Evolutionary conservation across 2,888 invertebrate genomes (phyloP), one percentile per base, ranked within the genome.

Genomic region (Drosophila atroscutellata): DNA sequence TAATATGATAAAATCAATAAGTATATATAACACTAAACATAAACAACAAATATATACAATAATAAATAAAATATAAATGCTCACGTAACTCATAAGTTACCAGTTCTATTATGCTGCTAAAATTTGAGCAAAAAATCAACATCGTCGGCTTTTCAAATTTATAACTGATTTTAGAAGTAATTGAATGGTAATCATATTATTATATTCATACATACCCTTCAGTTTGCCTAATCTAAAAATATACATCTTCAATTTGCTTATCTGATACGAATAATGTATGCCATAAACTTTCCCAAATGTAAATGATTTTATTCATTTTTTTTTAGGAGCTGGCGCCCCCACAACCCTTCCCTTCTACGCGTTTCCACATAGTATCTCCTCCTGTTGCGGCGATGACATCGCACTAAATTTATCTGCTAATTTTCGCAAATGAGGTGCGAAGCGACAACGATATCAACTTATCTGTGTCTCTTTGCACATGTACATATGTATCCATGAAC

Each of bases 361-460:
- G 30, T 24, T 2, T 2, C 20, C 37, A 13, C 30, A n/a, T 26
- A 9, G 24, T 20, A 7, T 18, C 24, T 13, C 30, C 20, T 32
- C 13, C 39, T 54, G 26, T 49, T 42, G 11, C 11, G 39, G n/a
- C 37, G 58, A 77, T 77, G 77, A 70, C 74, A 64, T 55, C 36
- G 67, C 66, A 65, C 13, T 67, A 58, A 59, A 34, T 37, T 50
- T 24, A 51, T 13, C 50, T 73, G 79, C 47, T 75, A 85, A 83
- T 84, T 86, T 77, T 86, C 83, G 45, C 87, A 86, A 81, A 34
- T 72, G 34, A 67, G 66, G 79, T 72, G 83, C 49, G 79, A 86
- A 78, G 45, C 50, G 39, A 30, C 57, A 56, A 20, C 51, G 45
- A 56, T 68, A 59, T 67, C 60, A 60, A 34, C 45, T 39, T 52